Percentiles rank a stretch among this genome's conserved stretches.
These are phyloP conservation scores for Euplexia lucipara DNA, from an alignment of 2,888 invertebrate genomes.

Conservation along the genomic window DNA sequence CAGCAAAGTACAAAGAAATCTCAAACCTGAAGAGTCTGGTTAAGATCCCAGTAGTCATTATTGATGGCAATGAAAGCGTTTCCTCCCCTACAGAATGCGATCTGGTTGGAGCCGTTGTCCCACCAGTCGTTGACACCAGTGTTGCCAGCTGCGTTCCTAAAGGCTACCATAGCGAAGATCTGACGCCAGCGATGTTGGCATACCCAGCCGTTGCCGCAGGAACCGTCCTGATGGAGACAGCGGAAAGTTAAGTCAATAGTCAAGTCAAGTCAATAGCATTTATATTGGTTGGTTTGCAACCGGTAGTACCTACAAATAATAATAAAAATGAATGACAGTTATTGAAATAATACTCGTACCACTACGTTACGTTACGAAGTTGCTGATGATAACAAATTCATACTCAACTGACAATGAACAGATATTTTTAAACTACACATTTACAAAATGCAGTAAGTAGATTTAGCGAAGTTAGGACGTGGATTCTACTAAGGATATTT, in stretches of 20 bases:
- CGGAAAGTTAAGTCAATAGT: neutral
- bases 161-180: slow-evolving; percentile 94
- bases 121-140: slow-evolving; percentile 92
- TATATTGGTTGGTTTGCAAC: too few species aligned
- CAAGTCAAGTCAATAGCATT: neutral
- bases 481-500: too few species aligned
- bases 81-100: slow-evolving; percentile 92
- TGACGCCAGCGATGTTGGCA: slow-evolving; percentile 95
- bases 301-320: too few species aligned
- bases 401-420: too few species aligned
- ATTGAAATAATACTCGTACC: too few species aligned
- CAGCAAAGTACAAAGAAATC: neutral
- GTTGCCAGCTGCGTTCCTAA: slow-evolving; percentile 92
- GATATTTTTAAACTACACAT: too few species aligned
- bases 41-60: slow-evolving; percentile 88
- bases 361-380: too few species aligned
- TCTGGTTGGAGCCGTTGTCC: slow-evolving; percentile 94
- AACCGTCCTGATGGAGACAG: slow-evolving; percentile 74
- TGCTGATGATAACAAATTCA: too few species aligned
- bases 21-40: slow-evolving; percentile 87
- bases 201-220: slow-evolving; percentile 93
- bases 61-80: slow-evolving; percentile 92
- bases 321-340: too few species aligned
- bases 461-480: too few species aligned
- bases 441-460: too few species aligned